Evolutionary conservation across 2,888 invertebrate genomes (phyloP).

Genomic region (Tinea semifulvella): DNA sequence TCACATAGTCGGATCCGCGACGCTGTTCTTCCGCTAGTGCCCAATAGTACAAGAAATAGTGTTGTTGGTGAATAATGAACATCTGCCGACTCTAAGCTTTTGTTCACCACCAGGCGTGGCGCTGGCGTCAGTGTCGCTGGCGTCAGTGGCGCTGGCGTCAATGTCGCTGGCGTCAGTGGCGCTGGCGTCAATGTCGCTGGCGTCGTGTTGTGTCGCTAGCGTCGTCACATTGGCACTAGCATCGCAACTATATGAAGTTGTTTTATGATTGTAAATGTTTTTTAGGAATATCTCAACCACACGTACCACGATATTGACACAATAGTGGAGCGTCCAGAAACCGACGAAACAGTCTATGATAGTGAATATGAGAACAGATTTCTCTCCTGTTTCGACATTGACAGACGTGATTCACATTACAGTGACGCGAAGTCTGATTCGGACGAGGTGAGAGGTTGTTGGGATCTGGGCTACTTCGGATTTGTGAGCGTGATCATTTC

Average conservation of each 20-base stretch:
- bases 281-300: slow-evolving; percentile 13
- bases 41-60: slow-evolving; percentile 27
- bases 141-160: too few relatives aligned
- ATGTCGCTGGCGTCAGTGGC: too few relatives aligned
- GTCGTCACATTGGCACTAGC: too few relatives aligned
- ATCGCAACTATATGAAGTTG: too few relatives aligned
- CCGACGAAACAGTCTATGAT: slow-evolving; percentile 30
- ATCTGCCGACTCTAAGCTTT: too few relatives aligned
- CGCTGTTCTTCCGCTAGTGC: too few relatives aligned
- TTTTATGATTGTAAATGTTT: background rate
- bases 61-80: too few relatives aligned
- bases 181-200: too few relatives aligned
- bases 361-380: slow-evolving; percentile 34
- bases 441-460: slow-evolving; percentile 32
- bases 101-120: too few relatives aligned
- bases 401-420: slow-evolving; percentile 18
- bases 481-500: slow-evolving; percentile 3
- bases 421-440: slow-evolving; percentile 27
- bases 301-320: slow-evolving; percentile 48
- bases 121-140: too few relatives aligned
- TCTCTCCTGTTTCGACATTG: slow-evolving; percentile 32
- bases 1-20: too few relatives aligned
- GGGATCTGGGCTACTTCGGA: background rate
- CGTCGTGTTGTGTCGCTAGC: too few relatives aligned
- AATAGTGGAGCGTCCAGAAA: slow-evolving; percentile 45